Percentiles rank a stretch among this genome's conserved stretches.
These are phyloP conservation scores for Lepisosteus oculatus DNA, from an alignment of 2,113 vertebrate species.

Conservation along the genomic window DNA sequence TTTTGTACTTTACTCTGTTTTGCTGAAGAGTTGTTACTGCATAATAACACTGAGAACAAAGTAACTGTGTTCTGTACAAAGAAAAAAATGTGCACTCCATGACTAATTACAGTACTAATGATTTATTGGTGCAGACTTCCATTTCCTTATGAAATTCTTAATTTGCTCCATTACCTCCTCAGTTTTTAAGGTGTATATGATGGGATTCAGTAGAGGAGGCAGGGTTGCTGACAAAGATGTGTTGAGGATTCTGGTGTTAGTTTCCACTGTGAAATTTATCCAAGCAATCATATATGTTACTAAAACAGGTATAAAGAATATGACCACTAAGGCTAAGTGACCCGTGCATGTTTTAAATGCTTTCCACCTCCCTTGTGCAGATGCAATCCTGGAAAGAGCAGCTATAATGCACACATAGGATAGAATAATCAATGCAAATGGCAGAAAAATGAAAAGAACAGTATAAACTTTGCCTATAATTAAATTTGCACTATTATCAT, in stretches of 20 bases:
- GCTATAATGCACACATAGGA: neutral
- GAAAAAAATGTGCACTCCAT: no score
- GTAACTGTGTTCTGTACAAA: no score
- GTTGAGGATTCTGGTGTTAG: neutral
- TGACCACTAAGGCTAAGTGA: neutral
- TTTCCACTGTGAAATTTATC: neutral
- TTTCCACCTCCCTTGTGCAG: neutral
- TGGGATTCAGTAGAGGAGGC: neutral
- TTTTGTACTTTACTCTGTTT: no score
- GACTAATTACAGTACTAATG: neutral
- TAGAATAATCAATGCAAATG: neutral
- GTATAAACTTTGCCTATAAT: neutral
- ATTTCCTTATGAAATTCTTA: neutral
- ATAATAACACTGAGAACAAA: no score
- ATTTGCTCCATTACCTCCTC: neutral
- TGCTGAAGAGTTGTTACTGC: no score
- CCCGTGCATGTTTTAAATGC: slow-evolving; percentile 10
- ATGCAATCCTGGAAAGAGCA: neutral
- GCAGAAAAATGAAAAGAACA: neutral
- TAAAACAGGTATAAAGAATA: neutral
- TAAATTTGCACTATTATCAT: neutral
- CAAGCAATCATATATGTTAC: neutral
- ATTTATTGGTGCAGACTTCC: neutral
- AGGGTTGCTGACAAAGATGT: neutral
- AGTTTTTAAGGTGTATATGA: slow-evolving; percentile 3